Conservation (phyloP, 92 coral and sea anemone species). For the Heteractis magnifica region DNA sequence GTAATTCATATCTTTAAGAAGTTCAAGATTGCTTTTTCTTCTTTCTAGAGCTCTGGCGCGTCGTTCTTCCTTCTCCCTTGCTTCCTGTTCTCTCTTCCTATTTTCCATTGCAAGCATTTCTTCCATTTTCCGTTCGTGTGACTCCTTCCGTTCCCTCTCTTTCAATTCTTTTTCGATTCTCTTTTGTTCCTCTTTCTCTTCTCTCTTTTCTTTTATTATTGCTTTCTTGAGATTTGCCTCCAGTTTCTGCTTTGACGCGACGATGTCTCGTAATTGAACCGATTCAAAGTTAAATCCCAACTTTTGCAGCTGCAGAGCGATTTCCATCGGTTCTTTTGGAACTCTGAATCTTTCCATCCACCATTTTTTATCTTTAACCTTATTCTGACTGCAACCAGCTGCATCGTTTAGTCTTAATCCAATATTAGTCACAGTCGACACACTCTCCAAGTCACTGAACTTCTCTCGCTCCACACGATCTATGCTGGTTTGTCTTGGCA, state of each 20-base stretch:
- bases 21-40: conserved; percentile 36
- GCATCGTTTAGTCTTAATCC: conserved; percentile 4
- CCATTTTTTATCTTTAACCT: conserved; percentile 30
- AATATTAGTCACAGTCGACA: conserved; percentile 9
- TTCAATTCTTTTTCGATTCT: conserved; percentile 26
- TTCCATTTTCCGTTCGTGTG: conserved; percentile 29
- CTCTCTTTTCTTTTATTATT: conserved; percentile 30
- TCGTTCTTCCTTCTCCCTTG: conserved; percentile 35
- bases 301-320: conserved; percentile 31
- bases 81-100: conserved; percentile 31
- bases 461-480: conserved; percentile 3
- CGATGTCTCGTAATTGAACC: conserved; percentile 26
- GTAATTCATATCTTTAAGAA: conserved; percentile 27
- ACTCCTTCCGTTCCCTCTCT: conserved; percentile 36
- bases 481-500: conserved; percentile 3
- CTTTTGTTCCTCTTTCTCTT: conserved; percentile 42
- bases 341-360: conserved; percentile 33
- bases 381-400: conserved; percentile 2
- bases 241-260: conserved; percentile 22
- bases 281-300: conserved; percentile 36
- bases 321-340: conserved; percentile 39
- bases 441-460: conserved; percentile 16
- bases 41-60: conserved; percentile 27
- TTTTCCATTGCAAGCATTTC: conserved; percentile 34
- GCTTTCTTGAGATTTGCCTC: conserved; percentile 44